Conservation (phyloP, 2,888 invertebrate species). For the Aphrophora alni region DNA sequence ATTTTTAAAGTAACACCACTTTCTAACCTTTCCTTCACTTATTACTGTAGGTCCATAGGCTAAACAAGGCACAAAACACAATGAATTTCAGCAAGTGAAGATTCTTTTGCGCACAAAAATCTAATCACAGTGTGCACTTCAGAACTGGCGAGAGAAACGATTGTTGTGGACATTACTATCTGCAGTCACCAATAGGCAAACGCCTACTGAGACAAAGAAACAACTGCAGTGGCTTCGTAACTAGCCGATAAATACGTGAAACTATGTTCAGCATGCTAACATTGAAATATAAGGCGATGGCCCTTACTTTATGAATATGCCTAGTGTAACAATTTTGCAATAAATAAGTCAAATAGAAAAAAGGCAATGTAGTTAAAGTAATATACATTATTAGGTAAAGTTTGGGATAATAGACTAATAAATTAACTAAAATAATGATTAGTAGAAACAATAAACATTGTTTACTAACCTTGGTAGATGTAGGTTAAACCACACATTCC, state of each 20-base stretch:
- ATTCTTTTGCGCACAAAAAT: slow-evolving; percentile 1
- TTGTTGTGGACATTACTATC: neutral
- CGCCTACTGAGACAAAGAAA: neutral
- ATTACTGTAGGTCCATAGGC: neutral
- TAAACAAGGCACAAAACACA: neutral
- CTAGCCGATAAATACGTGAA: neutral
- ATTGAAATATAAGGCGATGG: neutral
- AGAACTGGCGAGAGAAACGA: neutral
- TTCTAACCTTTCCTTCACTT: slow-evolving; percentile 4
- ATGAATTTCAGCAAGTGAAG: neutral
- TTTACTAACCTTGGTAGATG: no score
- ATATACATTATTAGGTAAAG: no score
- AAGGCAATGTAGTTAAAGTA: no score
- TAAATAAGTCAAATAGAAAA: no score
- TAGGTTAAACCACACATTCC: no score
- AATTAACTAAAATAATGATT: no score
- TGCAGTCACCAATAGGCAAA: neutral
- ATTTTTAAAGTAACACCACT: neutral
- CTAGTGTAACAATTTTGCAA: no score
- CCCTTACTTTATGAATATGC: slow-evolving; percentile 7
- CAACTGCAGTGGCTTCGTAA: neutral
- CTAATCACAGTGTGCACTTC: neutral
- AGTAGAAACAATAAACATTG: no score
- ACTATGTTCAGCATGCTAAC: neutral
- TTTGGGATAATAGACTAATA: no score